Base-by-base conservation (phyloP, 2,888 invertebrate genomes). In the Heteropelma amictum region DNA sequence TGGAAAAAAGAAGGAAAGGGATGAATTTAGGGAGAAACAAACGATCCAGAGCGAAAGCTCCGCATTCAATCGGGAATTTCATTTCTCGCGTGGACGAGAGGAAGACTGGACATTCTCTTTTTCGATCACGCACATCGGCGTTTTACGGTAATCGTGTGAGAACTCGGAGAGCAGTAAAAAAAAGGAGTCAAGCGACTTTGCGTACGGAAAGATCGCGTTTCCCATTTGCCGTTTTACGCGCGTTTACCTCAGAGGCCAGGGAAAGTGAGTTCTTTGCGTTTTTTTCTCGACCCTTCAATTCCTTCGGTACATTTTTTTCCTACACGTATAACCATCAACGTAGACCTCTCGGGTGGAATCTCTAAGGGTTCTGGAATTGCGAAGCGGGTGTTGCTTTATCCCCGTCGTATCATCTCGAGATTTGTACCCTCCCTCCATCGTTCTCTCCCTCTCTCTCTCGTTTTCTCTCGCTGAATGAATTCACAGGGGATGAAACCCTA, bases 151-250 rank as follows among this genome's bases (percentile, higher is more conserved):
- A 74, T 74, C 73, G 51, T 35, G 53, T 69, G 63, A 69, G 58
- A 51, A 64, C 21, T 47, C 23, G 38, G 45, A 33, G 51, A 17
- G 58, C 28, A 56, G 26, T 1, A 10, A 21, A 19, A 14, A 19
- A 10, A 26, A 21, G 26, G 5, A 49, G 42, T 33, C 26, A 42
- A 72, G 49, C 45, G 61, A 28, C 35, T 54, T n/a, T n/a, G n/a
- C n/a, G 45, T 38, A 61, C n/a, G 67, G 38, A 28, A 61, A 72
- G 72, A 67, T 72, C 67, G 67, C 72, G 61, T 68, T 73, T 58
- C 49, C 63, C 63, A 60, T 73, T 73, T 54, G 68, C 68, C 72
- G 63, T 60, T 53, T 47, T n/a, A n/a, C n/a, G 49, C 64, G 40
- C 54, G 64, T 63, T 73, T 74, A 54, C 69, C 45, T 58, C 40